Percentiles rank a stretch among this genome's conserved stretches.
Conservation (phyloP, 2,113 vertebrate species). For the Periophthalmodon schlosseri region DNA sequence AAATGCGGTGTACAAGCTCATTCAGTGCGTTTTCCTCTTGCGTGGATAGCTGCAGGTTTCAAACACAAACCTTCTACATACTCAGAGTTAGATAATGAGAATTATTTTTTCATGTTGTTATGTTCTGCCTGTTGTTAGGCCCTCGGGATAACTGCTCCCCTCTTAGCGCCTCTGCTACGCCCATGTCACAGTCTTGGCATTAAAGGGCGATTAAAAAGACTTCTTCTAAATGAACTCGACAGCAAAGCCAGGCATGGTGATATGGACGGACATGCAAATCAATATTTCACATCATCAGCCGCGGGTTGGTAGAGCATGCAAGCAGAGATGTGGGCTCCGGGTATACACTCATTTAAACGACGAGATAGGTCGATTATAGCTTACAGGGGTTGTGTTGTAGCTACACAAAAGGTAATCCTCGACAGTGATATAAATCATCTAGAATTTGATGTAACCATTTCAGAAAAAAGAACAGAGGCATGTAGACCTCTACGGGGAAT, state of each 20-base stretch:
- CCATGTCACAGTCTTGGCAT: slow-evolving; percentile 59
- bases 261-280: slow-evolving; percentile 76
- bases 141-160: slow-evolving; percentile 17
- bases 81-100: slow-evolving; percentile 22
- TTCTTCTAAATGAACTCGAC: slow-evolving; percentile 74
- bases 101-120: slow-evolving; percentile 16
- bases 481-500: no score
- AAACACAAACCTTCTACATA: slow-evolving; percentile 26
- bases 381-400: slow-evolving; percentile 1
- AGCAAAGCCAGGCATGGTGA: slow-evolving; percentile 69
- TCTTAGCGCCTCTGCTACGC: slow-evolving; percentile 13
- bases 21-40: slow-evolving; percentile 58
- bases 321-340: slow-evolving; percentile 35
- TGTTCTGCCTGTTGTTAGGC: slow-evolving; percentile 32
- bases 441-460: background rate
- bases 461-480: background rate
- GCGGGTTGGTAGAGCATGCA: slow-evolving; percentile 55
- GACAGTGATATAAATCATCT: background rate
- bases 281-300: slow-evolving; percentile 77
- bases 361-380: slow-evolving; percentile 24
- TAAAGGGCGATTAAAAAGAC: slow-evolving; percentile 58
- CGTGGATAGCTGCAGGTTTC: slow-evolving; percentile 62
- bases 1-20: slow-evolving; percentile 64
- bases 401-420: background rate
- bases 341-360: slow-evolving; percentile 51